phyloP scores from a whole-genome alignment of 2,797 vertebrate genomes.

The Oophaga sylvatica region DNA sequence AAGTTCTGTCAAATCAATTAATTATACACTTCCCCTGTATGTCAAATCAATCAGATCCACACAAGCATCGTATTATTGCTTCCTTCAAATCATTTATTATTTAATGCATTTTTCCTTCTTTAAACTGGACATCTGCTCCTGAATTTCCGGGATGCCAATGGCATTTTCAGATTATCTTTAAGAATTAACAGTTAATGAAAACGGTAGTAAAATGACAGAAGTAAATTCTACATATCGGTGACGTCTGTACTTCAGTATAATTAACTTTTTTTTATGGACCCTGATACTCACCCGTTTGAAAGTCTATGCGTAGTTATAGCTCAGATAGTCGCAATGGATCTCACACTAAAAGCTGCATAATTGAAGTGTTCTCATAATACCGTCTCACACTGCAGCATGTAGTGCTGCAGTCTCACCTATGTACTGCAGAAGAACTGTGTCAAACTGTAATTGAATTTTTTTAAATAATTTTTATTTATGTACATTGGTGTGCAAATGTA shows the following conservation, averaged over 20 bases:
- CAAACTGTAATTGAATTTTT: no score
- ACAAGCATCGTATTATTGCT: constrained; percentile 15
- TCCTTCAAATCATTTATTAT: constrained; percentile 27
- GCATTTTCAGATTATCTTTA: background rate
- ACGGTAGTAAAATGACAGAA: background rate
- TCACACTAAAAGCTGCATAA: background rate
- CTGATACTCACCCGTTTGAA: background rate
- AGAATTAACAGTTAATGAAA: background rate
- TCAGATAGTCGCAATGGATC: background rate
- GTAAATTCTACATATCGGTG: background rate
- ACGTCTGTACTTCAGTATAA: background rate
- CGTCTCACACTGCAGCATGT: background rate
- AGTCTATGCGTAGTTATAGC: background rate
- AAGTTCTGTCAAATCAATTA: background rate
- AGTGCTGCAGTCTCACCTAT: no score
- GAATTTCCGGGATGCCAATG: background rate
- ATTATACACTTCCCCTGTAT: constrained; percentile 18
- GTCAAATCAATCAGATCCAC: constrained; percentile 39
- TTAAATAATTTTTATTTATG: no score
- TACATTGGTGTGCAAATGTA: no score
- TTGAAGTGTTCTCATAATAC: background rate
- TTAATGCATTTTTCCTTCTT: background rate
- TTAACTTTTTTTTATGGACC: background rate
- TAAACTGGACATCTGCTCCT: constrained; percentile 22
- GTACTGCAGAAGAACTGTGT: no score